These are phyloP conservation scores for Odocoileus virginianus DNA, from an alignment of 2,113 vertebrate genomes.

Conservation along the genomic window DNA sequence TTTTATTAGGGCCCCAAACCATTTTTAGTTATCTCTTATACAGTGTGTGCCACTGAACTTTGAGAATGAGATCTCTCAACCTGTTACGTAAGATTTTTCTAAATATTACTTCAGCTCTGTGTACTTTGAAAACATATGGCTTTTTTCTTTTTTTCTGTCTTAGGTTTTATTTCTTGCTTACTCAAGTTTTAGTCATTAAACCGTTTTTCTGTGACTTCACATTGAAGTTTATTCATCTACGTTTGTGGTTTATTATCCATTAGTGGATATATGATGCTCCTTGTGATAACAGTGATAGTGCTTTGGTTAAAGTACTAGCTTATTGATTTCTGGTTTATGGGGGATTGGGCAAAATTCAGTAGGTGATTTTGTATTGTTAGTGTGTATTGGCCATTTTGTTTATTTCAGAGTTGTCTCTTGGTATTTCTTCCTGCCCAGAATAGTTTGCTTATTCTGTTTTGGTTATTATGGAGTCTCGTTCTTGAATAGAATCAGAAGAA, in stretches of 20 bases:
- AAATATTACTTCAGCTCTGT: neutral
- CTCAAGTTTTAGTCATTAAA: constrained; percentile 11
- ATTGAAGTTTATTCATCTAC: neutral
- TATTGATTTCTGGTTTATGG: neutral
- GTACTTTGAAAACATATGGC: neutral
- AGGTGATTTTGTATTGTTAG: neutral
- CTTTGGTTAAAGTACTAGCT: constrained; percentile 19
- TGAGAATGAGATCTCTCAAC: neutral
- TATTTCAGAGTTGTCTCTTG: neutral
- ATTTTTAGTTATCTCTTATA: neutral
- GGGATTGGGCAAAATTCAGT: neutral
- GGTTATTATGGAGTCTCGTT: neutral
- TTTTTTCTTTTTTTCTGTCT: neutral
- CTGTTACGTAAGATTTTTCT: neutral
- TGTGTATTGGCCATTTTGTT: neutral
- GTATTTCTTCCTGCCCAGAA: neutral
- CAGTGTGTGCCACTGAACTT: neutral
- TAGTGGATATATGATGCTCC: neutral
- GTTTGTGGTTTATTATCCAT: neutral
- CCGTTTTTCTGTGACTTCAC: neutral
- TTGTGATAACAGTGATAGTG: neutral
- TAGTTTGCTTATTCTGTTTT: neutral
- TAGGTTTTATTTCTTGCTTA: constrained; percentile 17
- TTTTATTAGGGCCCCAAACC: neutral
- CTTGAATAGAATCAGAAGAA: neutral